Base-by-base conservation (phyloP, 2,113 vertebrate species). In the Thalassoma bifasciatum region DNA sequence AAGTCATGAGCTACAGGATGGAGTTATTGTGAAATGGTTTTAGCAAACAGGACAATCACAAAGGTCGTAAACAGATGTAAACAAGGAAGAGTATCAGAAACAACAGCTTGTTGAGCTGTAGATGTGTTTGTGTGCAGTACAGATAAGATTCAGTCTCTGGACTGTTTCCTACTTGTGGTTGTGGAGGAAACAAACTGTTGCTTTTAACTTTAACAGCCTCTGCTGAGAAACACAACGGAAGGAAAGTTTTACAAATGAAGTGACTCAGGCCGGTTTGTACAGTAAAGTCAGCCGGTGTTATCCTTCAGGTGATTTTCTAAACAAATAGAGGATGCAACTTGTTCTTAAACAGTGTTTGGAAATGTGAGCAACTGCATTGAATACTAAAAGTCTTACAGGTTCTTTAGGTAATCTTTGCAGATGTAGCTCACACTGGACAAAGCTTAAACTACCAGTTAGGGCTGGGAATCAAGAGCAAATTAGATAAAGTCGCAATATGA, bases 151-250 rank as follows among this genome's bases (percentile, higher is more conserved):
- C 14, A 17, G 16, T 46, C 8, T 17, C 38, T 11, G 44, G 14
- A 7, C 44, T 19, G 11, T 2, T 40, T 51, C 8, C 59, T n/a
- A 24, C 22, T 82, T 23, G 10, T 54, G 58, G 38, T 46, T 44
- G 66, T 60, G 53, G 26, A 59, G 34, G 80, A 76, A 67, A 54
- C 40, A 2, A 52, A 38, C 24, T 58, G 64, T 58, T 16, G 2
- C 70, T 61, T 84, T 75, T 59, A 74, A 70, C 54, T 54, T 21
- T 58, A 72, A 51, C 38, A 68, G 42, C 3, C 63, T 71, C 50
- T 38, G 50, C 8, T 10, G 30, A 30, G 6, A 30, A 30, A 30
- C 3, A 30, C 30, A 3, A 30, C 6, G 3, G 6, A 30, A 30
- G 6, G 6, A 30, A 6, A 30, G 6, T 30, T 30, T 30, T 30